Evolutionary conservation across 2,113 vertebrate species (phyloP).

Genomic region (Mesoclemmys tuberculata): DNA sequence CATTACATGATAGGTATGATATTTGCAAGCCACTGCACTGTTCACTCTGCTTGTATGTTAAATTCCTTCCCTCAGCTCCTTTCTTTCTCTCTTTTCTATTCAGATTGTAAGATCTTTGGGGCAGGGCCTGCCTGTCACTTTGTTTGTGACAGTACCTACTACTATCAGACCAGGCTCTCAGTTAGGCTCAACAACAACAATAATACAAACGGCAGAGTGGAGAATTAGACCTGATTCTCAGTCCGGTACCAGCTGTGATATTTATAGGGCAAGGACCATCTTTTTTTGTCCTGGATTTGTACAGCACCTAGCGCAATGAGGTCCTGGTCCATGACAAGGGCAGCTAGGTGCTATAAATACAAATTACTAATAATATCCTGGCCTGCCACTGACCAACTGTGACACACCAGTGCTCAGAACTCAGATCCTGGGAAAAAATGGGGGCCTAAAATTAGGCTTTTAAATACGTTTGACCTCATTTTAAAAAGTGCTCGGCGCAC

Average conservation of each 20-base stretch:
- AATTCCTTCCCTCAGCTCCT: too few species aligned
- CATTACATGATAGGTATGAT: background rate
- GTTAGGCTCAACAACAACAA: background rate
- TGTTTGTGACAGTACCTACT: background rate
- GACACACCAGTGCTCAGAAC: background rate
- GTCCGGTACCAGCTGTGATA: background rate
- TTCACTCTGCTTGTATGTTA: background rate
- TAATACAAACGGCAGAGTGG: background rate
- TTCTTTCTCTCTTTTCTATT: background rate
- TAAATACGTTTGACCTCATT: accelerated
- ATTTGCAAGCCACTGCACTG: background rate
- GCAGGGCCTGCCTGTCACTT: background rate
- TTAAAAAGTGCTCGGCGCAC: background rate
- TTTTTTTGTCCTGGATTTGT: background rate
- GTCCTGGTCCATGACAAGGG: too few species aligned
- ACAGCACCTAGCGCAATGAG: background rate
- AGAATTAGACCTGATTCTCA: background rate
- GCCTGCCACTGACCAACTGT: background rate
- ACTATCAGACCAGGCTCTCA: background rate
- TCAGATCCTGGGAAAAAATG: background rate
- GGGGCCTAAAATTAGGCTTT: accelerated
- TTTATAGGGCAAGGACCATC: background rate
- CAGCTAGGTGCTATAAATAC: background rate
- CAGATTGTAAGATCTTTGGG: background rate
- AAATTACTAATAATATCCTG: background rate